Percentiles rank a stretch among this genome's conserved stretches.
These are phyloP conservation scores for Tenualosa ilisha DNA, from an alignment of 2,797 vertebrate genomes.

Conservation along the genomic window DNA sequence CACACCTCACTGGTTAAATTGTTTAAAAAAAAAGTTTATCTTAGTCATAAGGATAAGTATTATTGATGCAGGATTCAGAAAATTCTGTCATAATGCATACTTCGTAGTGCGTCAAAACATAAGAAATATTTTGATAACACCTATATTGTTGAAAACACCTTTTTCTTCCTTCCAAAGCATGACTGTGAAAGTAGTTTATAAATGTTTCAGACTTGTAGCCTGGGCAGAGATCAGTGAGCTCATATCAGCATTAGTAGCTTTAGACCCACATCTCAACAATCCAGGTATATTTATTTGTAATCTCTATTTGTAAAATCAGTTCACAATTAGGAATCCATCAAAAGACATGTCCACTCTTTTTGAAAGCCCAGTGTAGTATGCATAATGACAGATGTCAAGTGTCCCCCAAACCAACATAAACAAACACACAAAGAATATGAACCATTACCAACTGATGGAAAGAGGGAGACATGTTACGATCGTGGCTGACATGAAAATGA, in stretches of 20 bases:
- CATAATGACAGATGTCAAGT: background rate
- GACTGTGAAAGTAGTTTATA: background rate
- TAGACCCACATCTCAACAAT: background rate
- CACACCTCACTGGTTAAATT: background rate
- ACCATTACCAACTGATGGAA: background rate
- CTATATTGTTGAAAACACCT: background rate
- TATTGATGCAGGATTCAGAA: background rate
- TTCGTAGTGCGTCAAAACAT: background rate
- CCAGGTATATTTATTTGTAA: background rate
- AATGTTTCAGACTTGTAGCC: background rate
- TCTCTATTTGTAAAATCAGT: background rate
- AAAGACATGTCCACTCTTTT: background rate
- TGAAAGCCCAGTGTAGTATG: background rate
- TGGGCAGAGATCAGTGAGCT: background rate
- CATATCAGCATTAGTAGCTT: background rate
- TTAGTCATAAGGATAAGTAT: background rate
- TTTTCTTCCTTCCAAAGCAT: background rate
- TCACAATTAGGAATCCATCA: background rate
- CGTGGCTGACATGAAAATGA: background rate
- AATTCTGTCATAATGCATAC: background rate
- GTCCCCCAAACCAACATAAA: background rate
- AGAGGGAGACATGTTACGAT: background rate
- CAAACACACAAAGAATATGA: background rate
- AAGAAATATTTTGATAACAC: background rate
- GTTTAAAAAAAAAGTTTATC: no score